Evolutionary conservation across 2,113 vertebrate genomes (phyloP), one percentile per base, ranked within the genome.

Genomic region (Malurus melanocephalus): DNA sequence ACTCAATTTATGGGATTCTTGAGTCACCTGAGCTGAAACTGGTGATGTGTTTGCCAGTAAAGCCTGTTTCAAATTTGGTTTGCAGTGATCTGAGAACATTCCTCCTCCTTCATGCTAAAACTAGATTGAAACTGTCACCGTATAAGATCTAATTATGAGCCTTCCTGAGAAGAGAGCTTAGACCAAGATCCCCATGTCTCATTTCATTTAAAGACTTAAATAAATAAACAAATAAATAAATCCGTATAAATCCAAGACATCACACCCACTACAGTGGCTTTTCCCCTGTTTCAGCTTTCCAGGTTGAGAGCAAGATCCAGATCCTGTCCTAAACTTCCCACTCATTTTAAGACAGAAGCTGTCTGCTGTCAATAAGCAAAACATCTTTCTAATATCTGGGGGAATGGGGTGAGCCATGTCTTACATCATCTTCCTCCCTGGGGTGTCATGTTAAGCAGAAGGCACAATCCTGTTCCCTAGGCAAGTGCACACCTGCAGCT

Each of bases 21-120:
- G 88, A 93, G 61, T 88, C 66, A 92, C 56, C 80, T 89, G 65
- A 11, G 1, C 68, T 78, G 79, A 93, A 96, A 91, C 38, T 85
- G 87, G 65, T 22, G 42, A n/a, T 7, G 20, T 27, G 26, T 27
- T 23, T 89, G 45, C 72, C 85, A 68, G 91, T 93, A 93, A 93
- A 91, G 33, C 53, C n/a, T 49, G 14, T 20, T 78, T 80, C 26
- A 60, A 77, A 72, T 89, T 67, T 49, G 23, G 35, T 60, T 92
- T 83, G 90, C 21, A 67, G 72, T 77, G 35, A 74, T 52, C 23
- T 2, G 20, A 77, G 27, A 12, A 32, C 0, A 0, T 85, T 72
- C 8, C 11, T 20, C 26, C 21, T 55, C 69, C 26, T 22, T 30
- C 30, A 52, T 26, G 33, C 69, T 38, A 69, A 88, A 89, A 64